phyloP scores from a whole-genome alignment of 2,113 vertebrate genomes.

The Podiceps cristatus region DNA sequence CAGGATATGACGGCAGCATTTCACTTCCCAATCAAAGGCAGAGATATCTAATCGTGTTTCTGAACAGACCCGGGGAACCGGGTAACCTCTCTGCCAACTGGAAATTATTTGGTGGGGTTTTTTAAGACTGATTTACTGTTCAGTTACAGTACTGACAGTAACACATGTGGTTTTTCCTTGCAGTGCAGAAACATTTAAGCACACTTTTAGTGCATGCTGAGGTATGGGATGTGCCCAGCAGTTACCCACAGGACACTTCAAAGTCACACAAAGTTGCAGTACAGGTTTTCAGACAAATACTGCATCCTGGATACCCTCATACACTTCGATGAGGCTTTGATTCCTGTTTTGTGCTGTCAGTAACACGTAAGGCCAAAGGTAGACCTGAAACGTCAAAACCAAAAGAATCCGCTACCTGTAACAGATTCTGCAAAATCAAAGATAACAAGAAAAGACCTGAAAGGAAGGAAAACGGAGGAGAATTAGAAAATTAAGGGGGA shows the following conservation, averaged over 20 bases:
- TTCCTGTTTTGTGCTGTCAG: background rate
- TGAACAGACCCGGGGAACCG: background rate
- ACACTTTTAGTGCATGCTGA: fast-evolving
- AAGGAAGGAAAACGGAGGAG: background rate
- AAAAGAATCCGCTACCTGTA: background rate
- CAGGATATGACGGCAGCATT: background rate
- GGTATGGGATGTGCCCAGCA: background rate
- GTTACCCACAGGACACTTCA: background rate
- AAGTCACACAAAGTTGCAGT: background rate
- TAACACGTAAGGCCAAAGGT: background rate
- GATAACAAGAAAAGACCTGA: background rate
- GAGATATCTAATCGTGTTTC: constrained; percentile 9
- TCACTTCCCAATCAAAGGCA: background rate
- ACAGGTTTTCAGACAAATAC: background rate
- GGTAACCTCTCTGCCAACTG: background rate
- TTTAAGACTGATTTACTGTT: background rate
- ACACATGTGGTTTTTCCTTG: background rate
- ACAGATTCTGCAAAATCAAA: background rate
- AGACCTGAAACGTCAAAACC: background rate
- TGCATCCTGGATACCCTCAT: background rate
- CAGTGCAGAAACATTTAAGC: background rate
- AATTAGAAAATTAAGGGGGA: background rate
- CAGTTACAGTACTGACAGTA: background rate
- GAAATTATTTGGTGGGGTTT: background rate
- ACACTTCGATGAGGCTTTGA: background rate